Percentiles rank a stretch among this genome's conserved stretches.
Evolutionary conservation across 1,140 invertebrate genomes (phyloP).

Genomic region (Ceratina japonica): DNA sequence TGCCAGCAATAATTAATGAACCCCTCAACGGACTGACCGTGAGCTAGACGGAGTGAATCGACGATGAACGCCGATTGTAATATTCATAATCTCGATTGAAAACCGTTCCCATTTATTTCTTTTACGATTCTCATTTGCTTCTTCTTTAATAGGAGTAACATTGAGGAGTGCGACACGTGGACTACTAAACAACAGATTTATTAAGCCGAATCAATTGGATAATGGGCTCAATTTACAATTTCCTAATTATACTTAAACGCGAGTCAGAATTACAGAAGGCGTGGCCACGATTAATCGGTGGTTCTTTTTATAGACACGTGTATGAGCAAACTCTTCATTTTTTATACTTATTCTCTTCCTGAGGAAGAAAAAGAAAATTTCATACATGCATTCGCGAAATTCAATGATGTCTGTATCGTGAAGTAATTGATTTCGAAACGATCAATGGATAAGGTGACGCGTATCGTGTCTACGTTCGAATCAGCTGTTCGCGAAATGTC

Average conservation of each 20-base stretch:
- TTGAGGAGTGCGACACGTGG: neutral
- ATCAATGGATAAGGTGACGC: constrained; percentile 14
- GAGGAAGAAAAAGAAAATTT: no score
- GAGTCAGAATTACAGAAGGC: no score
- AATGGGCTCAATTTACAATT: neutral
- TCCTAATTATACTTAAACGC: neutral
- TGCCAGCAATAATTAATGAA: constrained; percentile 17
- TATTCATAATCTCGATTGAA: neutral
- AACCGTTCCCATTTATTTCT: neutral
- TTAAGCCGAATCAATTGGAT: constrained; percentile 6
- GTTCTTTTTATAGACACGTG: no score
- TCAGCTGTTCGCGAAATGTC: constrained; percentile 48
- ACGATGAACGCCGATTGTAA: neutral
- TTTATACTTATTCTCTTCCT: no score
- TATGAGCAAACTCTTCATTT: neutral
- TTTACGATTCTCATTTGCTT: neutral
- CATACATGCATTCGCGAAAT: no score
- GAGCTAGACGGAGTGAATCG: neutral
- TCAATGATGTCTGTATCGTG: no score
- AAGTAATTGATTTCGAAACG: neutral
- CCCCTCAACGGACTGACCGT: neutral
- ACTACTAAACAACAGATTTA: constrained; percentile 17
- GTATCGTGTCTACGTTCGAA: neutral
- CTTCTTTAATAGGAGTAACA: no score
- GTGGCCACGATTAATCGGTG: no score